phyloP scores from a whole-genome alignment of 2,797 vertebrate species.

The Trematomus bernacchii region DNA sequence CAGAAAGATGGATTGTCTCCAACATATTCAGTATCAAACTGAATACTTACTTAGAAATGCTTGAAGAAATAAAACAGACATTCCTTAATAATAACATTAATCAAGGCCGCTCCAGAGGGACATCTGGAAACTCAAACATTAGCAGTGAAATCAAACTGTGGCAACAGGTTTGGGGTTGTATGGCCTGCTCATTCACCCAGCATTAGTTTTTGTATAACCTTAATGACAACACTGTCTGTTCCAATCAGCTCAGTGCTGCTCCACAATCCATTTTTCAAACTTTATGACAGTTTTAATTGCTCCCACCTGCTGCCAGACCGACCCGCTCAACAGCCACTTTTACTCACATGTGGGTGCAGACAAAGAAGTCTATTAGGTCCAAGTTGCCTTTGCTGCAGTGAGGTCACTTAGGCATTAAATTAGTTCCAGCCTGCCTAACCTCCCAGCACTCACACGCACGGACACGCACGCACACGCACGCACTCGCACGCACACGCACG shows the following conservation, averaged over 20 bases:
- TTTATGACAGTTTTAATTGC: conserved; percentile 99
- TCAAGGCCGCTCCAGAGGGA: conserved; percentile 81
- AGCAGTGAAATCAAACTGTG: conserved; percentile 89
- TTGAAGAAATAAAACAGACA: conserved; percentile 58
- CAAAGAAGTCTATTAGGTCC: conserved; percentile 95
- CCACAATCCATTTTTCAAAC: conserved; percentile 98
- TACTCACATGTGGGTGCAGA: conserved; percentile 89
- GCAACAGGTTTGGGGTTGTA: conserved; percentile 75
- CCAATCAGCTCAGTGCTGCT: conserved; percentile 92
- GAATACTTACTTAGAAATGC: conserved; percentile 37
- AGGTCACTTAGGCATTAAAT: conserved; percentile 97
- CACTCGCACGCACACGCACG: too few species aligned
- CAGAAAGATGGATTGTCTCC: not conserved
- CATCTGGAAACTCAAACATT: conserved; percentile 94
- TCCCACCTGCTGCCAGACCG: conserved; percentile 92
- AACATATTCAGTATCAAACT: conserved; percentile 34
- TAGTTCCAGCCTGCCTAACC: conserved; percentile 92
- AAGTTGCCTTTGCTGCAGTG: conserved; percentile 90
- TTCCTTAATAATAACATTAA: conserved; percentile 81
- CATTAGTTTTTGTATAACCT: conserved; percentile 86
- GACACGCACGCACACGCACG: not conserved
- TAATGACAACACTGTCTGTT: conserved; percentile 98
- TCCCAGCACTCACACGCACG: conserved; percentile 36
- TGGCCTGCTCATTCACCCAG: conserved; percentile 53
- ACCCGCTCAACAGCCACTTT: conserved; percentile 90